These are phyloP conservation scores for Rachycentron canadum DNA, from an alignment of 2,797 vertebrate species.

Conservation along the genomic window DNA sequence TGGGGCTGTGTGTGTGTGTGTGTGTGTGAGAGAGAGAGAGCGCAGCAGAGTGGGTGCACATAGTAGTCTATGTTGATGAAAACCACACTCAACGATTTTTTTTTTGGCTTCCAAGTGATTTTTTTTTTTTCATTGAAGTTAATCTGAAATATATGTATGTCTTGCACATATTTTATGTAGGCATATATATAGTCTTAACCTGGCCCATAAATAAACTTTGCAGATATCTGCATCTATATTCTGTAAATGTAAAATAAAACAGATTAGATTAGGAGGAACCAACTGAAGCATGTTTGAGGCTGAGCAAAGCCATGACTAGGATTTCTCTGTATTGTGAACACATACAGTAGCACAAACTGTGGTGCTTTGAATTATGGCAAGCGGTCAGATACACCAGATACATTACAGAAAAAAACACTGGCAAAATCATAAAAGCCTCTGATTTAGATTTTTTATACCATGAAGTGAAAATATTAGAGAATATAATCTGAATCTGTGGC, in stretches of 20 bases:
- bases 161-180: background rate
- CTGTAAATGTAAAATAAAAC: constrained; percentile 23
- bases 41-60: constrained; percentile 15
- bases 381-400: background rate
- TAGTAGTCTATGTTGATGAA: constrained; percentile 31
- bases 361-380: no score
- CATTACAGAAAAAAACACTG: background rate
- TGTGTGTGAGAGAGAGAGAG: background rate
- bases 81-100: constrained; percentile 5
- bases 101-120: background rate
- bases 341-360: background rate
- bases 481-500: no score
- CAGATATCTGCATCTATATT: constrained; percentile 36
- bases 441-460: background rate
- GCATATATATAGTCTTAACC: constrained; percentile 2
- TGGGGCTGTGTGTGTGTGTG: constrained; percentile 18
- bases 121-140: background rate
- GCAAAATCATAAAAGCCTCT: background rate
- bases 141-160: constrained; percentile 16
- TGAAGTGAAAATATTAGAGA: no score
- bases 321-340: constrained; percentile 7
- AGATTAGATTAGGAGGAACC: constrained; percentile 45
- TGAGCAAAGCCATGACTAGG: constrained; percentile 21
- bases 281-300: constrained; percentile 16
- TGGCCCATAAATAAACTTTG: constrained; percentile 2